phyloP scores from a whole-genome alignment of 1,140 invertebrate species.

The Colletes gigas region DNA sequence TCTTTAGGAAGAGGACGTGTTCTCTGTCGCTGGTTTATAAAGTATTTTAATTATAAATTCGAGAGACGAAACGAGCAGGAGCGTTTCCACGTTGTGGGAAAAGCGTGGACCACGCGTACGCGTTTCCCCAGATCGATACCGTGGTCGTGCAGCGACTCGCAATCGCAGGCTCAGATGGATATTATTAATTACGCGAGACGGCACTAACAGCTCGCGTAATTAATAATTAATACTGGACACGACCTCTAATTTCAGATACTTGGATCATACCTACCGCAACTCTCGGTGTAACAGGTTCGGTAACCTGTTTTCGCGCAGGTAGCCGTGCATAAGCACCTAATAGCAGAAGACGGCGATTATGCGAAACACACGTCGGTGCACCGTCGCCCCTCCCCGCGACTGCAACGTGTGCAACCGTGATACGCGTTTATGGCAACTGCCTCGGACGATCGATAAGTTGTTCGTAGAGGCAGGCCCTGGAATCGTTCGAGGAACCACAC shows the following conservation, averaged over 20 bases:
- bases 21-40: no score
- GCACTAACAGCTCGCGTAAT: constrained; percentile 37
- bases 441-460: constrained; percentile 28
- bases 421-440: constrained; percentile 3
- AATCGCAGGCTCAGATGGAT: constrained; percentile 29
- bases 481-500: constrained; percentile 27
- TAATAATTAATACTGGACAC: constrained; percentile 38
- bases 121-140: constrained; percentile 24
- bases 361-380: constrained; percentile 1
- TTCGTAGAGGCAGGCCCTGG: neutral
- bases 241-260: constrained; percentile 33
- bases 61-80: neutral
- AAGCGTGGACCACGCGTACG: neutral
- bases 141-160: constrained; percentile 15
- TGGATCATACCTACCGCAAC: neutral
- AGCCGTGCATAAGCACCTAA: neutral
- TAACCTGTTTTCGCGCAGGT: neutral
- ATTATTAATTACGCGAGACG: constrained; percentile 45
- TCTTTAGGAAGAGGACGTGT: no score
- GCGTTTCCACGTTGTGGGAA: neutral
- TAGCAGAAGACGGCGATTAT: constrained; percentile 34
- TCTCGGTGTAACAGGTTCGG: constrained; percentile 24
- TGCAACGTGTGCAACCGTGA: neutral
- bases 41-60: no score
- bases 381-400: neutral